Evolutionary conservation across 2,113 vertebrate species (phyloP).

Genomic region (Murina feae): DNA sequence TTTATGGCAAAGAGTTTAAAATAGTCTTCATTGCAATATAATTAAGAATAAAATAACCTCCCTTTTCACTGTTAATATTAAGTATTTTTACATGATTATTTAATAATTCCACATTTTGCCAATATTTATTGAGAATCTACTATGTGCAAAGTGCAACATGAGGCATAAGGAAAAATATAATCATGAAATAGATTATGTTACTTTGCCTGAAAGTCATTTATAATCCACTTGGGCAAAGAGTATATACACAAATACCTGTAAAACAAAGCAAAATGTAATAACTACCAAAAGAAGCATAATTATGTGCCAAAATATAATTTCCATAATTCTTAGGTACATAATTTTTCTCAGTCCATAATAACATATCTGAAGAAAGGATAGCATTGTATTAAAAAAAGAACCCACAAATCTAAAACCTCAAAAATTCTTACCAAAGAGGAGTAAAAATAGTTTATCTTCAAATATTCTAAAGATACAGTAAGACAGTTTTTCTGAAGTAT

Average conservation of each 20-base stretch:
- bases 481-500: slow-evolving; percentile 19
- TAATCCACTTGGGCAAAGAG: neutral
- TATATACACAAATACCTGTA: neutral
- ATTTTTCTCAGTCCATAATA: neutral
- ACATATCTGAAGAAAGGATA: slow-evolving; percentile 21
- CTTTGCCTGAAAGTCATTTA: slow-evolving; percentile 28
- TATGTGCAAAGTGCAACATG: slow-evolving; percentile 4
- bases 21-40: slow-evolving; percentile 67
- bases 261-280: slow-evolving; percentile 30
- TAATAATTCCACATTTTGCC: slow-evolving; percentile 18
- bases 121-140: slow-evolving; percentile 48
- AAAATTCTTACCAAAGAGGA: slow-evolving; percentile 24
- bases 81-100: slow-evolving; percentile 52
- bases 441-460: slow-evolving; percentile 31
- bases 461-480: slow-evolving; percentile 12
- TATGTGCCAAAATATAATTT: slow-evolving; percentile 31
- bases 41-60: slow-evolving; percentile 64
- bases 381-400: neutral
- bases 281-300: neutral
- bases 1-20: slow-evolving; percentile 69
- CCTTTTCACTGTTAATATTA: slow-evolving; percentile 62
- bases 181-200: slow-evolving; percentile 1
- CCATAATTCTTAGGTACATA: slow-evolving; percentile 21
- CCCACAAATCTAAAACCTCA: slow-evolving; percentile 5
- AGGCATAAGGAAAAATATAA: neutral